These are phyloP conservation scores for Coreoperca whiteheadi DNA, from an alignment of 2,113 vertebrate species.

Conservation along the genomic window DNA sequence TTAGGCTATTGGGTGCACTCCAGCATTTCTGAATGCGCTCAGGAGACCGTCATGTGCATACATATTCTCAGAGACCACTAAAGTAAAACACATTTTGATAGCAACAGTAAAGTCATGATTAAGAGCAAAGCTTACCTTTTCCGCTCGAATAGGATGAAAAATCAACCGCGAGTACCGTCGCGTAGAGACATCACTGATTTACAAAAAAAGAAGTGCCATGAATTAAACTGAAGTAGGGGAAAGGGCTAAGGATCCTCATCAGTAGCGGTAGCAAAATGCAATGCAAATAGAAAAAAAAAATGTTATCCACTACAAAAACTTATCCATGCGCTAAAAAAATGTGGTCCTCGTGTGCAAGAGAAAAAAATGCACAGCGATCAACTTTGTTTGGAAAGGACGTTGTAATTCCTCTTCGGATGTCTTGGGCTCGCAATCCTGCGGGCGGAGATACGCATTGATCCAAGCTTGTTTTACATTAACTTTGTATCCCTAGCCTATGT, in stretches of 20 bases:
- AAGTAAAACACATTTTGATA: constrained; percentile 39
- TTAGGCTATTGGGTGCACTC: constrained; percentile 32
- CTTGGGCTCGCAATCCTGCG: constrained; percentile 78
- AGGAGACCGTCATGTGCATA: not conserved
- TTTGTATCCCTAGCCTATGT: constrained; percentile 71
- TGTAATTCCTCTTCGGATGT: constrained; percentile 83
- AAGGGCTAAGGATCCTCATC: constrained; percentile 74
- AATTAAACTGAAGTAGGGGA: constrained; percentile 75
- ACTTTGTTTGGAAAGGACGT: constrained; percentile 73
- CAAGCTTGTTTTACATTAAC: constrained; percentile 75
- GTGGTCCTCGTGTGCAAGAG: constrained; percentile 72
- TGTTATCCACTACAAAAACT: constrained; percentile 83
- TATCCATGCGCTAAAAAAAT: constrained; percentile 77
- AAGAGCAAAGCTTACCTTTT: constrained; percentile 78
- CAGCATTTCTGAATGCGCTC: constrained; percentile 42
- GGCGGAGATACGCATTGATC: constrained; percentile 77
- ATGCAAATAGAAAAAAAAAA: constrained; percentile 58
- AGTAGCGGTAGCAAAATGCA: constrained; percentile 65
- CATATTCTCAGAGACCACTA: not conserved
- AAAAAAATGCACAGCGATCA: constrained; percentile 63
- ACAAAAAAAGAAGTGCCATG: constrained; percentile 81
- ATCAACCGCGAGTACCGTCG: constrained; percentile 81
- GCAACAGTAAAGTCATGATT: constrained; percentile 15
- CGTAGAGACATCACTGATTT: constrained; percentile 83
- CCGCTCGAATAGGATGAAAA: constrained; percentile 59